Percentiles rank a stretch among this genome's conserved stretches.
Conservation (phyloP, 2,113 vertebrate species). For the Podarcis muralis region DNA sequence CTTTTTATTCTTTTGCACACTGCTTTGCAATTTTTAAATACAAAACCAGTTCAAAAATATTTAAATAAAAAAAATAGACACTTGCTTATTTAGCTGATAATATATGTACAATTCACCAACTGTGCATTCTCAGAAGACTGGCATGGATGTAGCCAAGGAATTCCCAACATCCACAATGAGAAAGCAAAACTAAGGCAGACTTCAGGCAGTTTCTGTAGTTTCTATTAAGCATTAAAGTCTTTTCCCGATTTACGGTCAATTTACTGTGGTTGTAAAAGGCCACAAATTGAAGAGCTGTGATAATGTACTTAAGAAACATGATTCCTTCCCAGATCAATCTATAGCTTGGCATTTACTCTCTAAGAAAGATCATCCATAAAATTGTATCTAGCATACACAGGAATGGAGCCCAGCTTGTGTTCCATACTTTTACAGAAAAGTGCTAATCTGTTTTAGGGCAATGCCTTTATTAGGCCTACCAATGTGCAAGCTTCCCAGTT, state of each 20-base stretch:
- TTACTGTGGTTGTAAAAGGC: conserved; percentile 57
- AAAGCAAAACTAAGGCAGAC: conserved; percentile 16
- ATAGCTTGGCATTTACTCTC: conserved; percentile 43
- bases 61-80: background rate
- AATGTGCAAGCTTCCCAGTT: background rate
- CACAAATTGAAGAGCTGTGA: conserved; percentile 51
- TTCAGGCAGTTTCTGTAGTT: conserved; percentile 41
- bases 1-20: too few species aligned
- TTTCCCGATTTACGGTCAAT: conserved; percentile 57
- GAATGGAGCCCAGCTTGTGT: conserved; percentile 6
- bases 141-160: background rate
- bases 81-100: background rate
- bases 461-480: background rate
- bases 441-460: background rate
- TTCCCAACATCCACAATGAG: background rate
- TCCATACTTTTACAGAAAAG: conserved; percentile 6
- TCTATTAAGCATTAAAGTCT: conserved; percentile 39
- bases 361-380: conserved; percentile 24
- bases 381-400: conserved; percentile 6
- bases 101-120: background rate
- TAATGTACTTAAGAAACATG: conserved; percentile 30
- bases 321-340: conserved; percentile 34
- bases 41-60: too few species aligned
- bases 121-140: background rate
- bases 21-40: too few species aligned